phyloP scores from a whole-genome alignment of 2,113 vertebrate genomes.

The Onychostoma macrolepis region DNA sequence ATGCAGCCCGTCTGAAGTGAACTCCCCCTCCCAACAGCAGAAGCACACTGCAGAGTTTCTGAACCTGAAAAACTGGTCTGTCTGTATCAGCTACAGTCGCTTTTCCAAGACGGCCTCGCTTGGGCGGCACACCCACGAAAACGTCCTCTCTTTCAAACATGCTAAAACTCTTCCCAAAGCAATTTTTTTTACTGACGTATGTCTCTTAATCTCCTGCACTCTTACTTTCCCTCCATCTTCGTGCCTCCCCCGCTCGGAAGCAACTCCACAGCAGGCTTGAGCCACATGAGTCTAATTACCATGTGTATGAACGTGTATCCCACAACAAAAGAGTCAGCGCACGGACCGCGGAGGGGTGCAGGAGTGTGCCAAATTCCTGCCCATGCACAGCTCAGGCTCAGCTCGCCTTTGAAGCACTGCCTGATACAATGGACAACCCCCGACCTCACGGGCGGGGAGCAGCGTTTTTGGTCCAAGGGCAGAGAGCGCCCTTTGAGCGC shows the following conservation, averaged over 20 bases:
- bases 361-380: constrained; percentile 63
- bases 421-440: constrained; percentile 41
- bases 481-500: neutral
- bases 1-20: neutral
- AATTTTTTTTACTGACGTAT: neutral
- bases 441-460: neutral
- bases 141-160: constrained; percentile 27
- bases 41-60: constrained; percentile 32
- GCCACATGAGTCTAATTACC: constrained; percentile 68
- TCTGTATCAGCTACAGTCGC: constrained; percentile 3
- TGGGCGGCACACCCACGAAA: constrained; percentile 25
- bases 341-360: constrained; percentile 37
- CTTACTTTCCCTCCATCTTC: constrained; percentile 19
- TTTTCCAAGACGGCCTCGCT: neutral
- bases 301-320: constrained; percentile 62
- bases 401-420: constrained; percentile 51
- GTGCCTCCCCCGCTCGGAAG: constrained; percentile 40
- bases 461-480: neutral
- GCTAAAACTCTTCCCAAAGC: constrained; percentile 24
- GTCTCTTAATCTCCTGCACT: constrained; percentile 9
- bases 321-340: constrained; percentile 62
- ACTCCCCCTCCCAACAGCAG: neutral
- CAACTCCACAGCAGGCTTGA: constrained; percentile 39
- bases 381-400: constrained; percentile 31
- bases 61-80: constrained; percentile 65